Conservation (phyloP, 2,797 vertebrate species). For the Muraenolepis orangiensis region DNA sequence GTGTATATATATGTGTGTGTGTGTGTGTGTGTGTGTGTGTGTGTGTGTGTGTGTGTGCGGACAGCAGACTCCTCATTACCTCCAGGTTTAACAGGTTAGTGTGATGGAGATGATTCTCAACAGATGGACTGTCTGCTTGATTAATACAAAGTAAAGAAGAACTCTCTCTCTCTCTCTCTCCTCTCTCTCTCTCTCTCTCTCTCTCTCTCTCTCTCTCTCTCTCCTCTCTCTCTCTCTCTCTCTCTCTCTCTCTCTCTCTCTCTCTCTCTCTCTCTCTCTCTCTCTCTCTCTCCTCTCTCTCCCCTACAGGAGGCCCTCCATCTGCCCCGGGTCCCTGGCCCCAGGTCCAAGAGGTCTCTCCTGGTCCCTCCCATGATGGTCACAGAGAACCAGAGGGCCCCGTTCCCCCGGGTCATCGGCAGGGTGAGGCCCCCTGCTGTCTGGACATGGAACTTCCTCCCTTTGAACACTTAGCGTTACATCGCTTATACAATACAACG, state of each 20-base stretch:
- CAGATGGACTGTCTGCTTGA: conserved; percentile 32
- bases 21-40: neutral
- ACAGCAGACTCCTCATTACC: conserved; percentile 16
- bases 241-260: neutral
- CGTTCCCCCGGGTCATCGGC: conserved; percentile 86
- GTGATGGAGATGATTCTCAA: conserved; percentile 48
- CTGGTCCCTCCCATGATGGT: conserved; percentile 85
- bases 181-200: too few species aligned
- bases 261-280: neutral
- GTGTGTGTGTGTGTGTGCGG: too few species aligned
- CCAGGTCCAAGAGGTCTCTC: conserved; percentile 87
- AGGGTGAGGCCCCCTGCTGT: conserved; percentile 81
- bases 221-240: neutral
- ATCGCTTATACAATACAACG: too few species aligned
- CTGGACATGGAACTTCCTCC: too few species aligned
- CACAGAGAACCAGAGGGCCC: conserved; percentile 90
- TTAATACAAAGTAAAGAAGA: conserved; percentile 22
- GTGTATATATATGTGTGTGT: neutral
- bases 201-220: neutral
- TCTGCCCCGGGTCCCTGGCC: conserved; percentile 67
- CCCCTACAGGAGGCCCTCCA: conserved; percentile 82
- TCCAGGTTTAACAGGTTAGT: conserved; percentile 35
- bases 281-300: conserved; percentile 25
- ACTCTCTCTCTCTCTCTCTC: too few species aligned
- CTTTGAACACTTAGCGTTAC: too few species aligned